Percentiles rank a stretch among this genome's conserved stretches.
phyloP scores from a whole-genome alignment of 2,888 invertebrate genomes.

The Amblyjoppa fuscipennis region DNA sequence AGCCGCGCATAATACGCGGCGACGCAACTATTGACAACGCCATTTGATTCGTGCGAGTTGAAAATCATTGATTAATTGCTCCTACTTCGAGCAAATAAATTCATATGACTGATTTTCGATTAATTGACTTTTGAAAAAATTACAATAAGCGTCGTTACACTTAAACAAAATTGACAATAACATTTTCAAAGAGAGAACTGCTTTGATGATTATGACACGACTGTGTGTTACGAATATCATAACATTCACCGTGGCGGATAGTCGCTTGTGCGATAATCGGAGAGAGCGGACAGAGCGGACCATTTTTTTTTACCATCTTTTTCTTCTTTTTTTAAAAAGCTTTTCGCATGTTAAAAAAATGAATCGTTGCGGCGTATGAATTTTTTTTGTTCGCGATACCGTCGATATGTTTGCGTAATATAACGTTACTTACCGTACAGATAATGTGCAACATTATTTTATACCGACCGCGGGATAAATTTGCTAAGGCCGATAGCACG shows the following conservation, averaged over 20 bases:
- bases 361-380: background rate
- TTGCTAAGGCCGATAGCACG: background rate
- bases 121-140: background rate
- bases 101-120: background rate
- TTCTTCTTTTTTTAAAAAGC: background rate
- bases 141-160: no score
- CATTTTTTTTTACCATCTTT: background rate
- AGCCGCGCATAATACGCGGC: constrained; percentile 46
- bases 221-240: no score
- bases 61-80: background rate
- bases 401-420: background rate
- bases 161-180: background rate
- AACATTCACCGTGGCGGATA: no score
- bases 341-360: no score
- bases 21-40: no score
- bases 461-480: background rate
- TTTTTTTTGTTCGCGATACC: background rate
- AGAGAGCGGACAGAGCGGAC: no score
- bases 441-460: background rate
- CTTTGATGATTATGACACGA: no score
- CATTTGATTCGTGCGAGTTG: background rate
- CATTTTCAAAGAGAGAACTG: background rate
- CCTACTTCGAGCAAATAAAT: background rate
- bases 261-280: no score
- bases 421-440: background rate